Conservation (phyloP, 1,140 invertebrate genomes). For the Drosophila nikananu region DNA sequence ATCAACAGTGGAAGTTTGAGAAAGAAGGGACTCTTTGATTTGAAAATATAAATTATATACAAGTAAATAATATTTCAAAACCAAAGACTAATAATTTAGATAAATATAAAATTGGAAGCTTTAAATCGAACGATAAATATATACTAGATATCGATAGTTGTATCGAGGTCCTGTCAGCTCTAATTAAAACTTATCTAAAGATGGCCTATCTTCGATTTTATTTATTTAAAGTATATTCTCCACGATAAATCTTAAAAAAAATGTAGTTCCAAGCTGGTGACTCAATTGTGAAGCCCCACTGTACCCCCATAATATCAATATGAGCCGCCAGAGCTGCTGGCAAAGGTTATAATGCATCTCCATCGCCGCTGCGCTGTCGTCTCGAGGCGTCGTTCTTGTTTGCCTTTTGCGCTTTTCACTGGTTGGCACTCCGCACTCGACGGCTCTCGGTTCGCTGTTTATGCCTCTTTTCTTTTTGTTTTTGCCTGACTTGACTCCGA, state of each 20-base stretch:
- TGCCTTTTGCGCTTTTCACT: slow-evolving; percentile 65
- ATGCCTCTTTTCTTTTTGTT: slow-evolving; percentile 19
- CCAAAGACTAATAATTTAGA: too few relatives aligned
- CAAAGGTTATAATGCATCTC: slow-evolving; percentile 69
- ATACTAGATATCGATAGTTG: neutral
- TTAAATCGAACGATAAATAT: neutral
- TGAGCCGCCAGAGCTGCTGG: slow-evolving; percentile 42
- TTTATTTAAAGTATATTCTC: neutral
- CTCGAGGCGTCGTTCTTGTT: slow-evolving; percentile 45
- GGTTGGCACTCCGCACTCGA: slow-evolving; percentile 50
- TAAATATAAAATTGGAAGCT: too few relatives aligned
- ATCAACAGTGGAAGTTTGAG: neutral
- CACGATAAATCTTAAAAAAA: neutral
- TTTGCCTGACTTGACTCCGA: slow-evolving; percentile 57
- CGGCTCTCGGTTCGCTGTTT: slow-evolving; percentile 26
- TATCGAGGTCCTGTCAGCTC: neutral
- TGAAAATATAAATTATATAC: too few relatives aligned
- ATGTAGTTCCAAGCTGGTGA: neutral
- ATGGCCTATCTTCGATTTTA: neutral
- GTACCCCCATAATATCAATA: slow-evolving; percentile 66
- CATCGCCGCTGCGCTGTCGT: slow-evolving; percentile 53
- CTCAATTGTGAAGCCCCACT: neutral
- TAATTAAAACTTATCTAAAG: neutral
- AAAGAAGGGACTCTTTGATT: neutral
- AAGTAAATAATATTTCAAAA: too few relatives aligned